Base-by-base conservation (phyloP, 2,888 invertebrate species). In the Bellardia bayeri region DNA sequence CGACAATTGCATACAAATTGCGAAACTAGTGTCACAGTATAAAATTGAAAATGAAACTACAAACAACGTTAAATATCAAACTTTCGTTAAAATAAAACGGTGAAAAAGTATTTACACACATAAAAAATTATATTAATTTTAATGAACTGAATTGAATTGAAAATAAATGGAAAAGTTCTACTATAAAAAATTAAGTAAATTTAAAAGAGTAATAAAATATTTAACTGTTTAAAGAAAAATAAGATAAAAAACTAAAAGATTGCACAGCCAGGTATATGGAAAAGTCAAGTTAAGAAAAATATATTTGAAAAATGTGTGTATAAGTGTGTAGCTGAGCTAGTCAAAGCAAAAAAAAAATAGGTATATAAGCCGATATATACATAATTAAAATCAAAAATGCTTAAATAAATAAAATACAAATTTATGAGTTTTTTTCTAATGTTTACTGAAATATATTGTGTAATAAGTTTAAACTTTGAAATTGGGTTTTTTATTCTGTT, bases 1-100 rank as follows among this genome's bases (percentile, higher is more conserved):
- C 74, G 82, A 82, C 85, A 87, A 87, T 85, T 87, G 85, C 85
- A 87, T 85, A 79, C 87, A 87, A 82, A 87, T 85, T 87, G 87
- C 68, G 87, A 87, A 87, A 87, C 82, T 68, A 51, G 30, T 78
- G 81, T 85, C 82, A 82, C 87, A 87, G 87, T 87, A 87, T 85
- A 58, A 82, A 87, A 82, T 82, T 87, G 87, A 87, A 82, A 85
- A 82, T 71, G 78, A 74, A 87, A 66, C 74, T 79, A 71, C 58
- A 69, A 79, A 79, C 87, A 87, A 82, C 87, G 75, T 79, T 16
- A 68, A 78, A 66, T 66, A 82, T 16, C 63, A 30, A 82, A 82
- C 56, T 74, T 79, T 76, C n/a, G 23, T 37, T 64, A 58, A 30
- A 85, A 58, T 66, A 68, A 84, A 80, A 85, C 69, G 80, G 69